phyloP scores from a whole-genome alignment of 2,797 vertebrate species.

The Margarornis squamiger region DNA sequence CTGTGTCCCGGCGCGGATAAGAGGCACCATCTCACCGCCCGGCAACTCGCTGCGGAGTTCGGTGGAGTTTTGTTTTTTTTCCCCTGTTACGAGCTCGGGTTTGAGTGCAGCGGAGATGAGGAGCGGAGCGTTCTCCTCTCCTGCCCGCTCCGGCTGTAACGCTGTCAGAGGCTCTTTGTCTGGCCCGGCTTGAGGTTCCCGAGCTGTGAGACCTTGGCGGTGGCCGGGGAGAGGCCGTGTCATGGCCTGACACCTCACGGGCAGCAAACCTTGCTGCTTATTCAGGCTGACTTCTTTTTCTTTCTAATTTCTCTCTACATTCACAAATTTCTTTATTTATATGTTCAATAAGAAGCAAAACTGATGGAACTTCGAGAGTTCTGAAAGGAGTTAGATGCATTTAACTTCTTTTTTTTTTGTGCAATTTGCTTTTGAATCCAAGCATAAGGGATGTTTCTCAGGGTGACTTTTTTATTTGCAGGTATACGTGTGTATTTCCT shows the following conservation, averaged over 20 bases:
- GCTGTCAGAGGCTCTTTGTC: conserved; percentile 56
- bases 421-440: neutral
- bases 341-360: neutral
- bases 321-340: neutral
- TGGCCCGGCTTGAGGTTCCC: neutral
- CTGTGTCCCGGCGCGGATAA: neutral
- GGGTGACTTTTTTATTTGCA: neutral
- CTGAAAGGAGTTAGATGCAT: neutral
- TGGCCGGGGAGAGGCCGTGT: neutral
- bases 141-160: neutral
- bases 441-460: neutral
- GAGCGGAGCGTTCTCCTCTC: neutral
- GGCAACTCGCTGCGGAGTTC: neutral
- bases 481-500: neutral
- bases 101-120: neutral
- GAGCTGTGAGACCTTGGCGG: neutral
- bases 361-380: neutral
- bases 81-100: neutral
- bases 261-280: neutral
- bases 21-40: neutral
- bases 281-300: neutral
- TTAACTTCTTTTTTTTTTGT: neutral
- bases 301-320: neutral
- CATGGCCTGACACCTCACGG: neutral
- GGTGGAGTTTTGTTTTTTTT: neutral